Conservation (phyloP, 2,888 invertebrate species). For the Oxycera nigricornis region DNA sequence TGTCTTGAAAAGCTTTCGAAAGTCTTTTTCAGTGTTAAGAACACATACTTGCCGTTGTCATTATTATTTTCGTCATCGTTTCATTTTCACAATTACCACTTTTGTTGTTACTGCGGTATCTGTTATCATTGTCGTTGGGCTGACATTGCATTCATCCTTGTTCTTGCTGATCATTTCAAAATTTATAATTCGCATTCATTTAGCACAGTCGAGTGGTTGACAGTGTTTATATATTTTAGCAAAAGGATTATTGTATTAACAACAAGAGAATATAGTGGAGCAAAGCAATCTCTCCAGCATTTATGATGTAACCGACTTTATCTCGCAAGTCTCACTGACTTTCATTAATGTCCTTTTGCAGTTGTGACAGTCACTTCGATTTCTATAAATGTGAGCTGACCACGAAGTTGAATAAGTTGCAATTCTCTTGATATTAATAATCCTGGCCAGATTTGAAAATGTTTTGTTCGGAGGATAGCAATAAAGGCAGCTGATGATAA, state of each 20-base stretch:
- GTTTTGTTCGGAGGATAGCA: constrained; percentile 20
- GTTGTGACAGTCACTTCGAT: too few relatives aligned
- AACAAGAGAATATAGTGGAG: constrained; percentile 5
- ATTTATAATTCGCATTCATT: constrained; percentile 31
- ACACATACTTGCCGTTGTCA: constrained; percentile 6
- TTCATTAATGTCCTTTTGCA: neutral
- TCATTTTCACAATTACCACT: neutral
- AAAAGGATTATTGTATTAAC: constrained; percentile 34
- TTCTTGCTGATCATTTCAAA: neutral
- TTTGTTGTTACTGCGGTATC: neutral
- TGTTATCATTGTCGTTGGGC: neutral
- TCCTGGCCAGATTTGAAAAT: constrained; percentile 20
- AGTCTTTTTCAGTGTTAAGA: neutral
- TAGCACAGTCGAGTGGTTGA: constrained; percentile 23
- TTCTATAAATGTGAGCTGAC: too few relatives aligned
- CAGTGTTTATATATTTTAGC: constrained; percentile 25
- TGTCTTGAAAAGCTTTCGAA: neutral
- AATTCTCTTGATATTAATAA: neutral
- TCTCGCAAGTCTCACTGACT: neutral
- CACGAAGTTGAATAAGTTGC: neutral
- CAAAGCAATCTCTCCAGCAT: neutral
- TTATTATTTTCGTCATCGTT: neutral
- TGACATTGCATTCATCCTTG: neutral
- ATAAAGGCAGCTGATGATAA: constrained; percentile 24
- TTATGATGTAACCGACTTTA: neutral